Base-by-base conservation (phyloP, 2,113 vertebrate species). In the Pipa parva region DNA sequence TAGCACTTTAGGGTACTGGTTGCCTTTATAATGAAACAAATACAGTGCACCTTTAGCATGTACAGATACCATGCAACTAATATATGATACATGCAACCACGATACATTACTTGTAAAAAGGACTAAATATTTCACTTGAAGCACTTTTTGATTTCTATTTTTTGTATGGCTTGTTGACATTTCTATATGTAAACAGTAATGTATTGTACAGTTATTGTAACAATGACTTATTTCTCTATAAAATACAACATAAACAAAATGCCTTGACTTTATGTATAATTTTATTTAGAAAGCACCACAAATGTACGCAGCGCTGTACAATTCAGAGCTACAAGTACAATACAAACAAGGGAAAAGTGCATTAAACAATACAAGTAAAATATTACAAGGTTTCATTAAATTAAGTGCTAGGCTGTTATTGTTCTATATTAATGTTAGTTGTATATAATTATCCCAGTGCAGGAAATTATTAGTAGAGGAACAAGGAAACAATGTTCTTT, bases 211-310 rank as follows among this genome's bases (percentile, higher is more conserved):
- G 85, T 74, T 80, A 82, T 86, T 88, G 84, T 88, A 85, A 89
- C 81, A 89, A 87, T 82, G 74, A 88, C 76, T 81, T 89, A 91
- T 91, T 91, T 91, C 87, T 89, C 88, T 89, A 90, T 84, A 79
- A 89, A 88, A 88, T 83, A 83, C 85, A 21, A 37, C 33, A 8
- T 26, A 25, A 20, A 31, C 31, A 24, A 33, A 25, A 51, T 22
- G n/a, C 17, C 6, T 20, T 31, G 8, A 28, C 24, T 50, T 5
- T 8, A n/a, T n/a, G n/a, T n/a, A n/a, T n/a, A n/a, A n/a, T n/a
- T n/a, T n/a, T n/a, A n/a, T n/a, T n/a, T n/a, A n/a, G n/a, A n/a
- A n/a, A n/a, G n/a, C n/a, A n/a, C n/a, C n/a, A n/a, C n/a, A n/a
- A n/a, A n/a, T n/a, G n/a, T n/a, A n/a, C n/a, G n/a, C n/a, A n/a